These are phyloP conservation scores for Brevipalpus yothersi DNA, from an alignment of 1,140 invertebrate species.

Conservation along the genomic window DNA sequence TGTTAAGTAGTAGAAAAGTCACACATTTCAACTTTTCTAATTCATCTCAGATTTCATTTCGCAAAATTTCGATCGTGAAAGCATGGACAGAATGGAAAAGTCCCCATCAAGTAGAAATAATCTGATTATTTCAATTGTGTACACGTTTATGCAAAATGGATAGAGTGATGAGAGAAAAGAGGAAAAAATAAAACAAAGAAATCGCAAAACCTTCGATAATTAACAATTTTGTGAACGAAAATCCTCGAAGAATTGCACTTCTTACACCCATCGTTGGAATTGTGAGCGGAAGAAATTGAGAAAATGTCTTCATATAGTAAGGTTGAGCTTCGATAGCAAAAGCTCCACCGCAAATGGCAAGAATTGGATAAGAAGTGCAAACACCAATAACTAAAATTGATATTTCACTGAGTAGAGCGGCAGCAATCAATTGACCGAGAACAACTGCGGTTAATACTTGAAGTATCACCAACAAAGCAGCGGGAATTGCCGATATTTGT, in stretches of 20 bases:
- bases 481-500: background rate
- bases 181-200: too few species aligned
- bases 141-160: too few species aligned
- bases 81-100: too few species aligned
- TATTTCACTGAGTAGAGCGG: background rate
- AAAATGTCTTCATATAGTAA: constrained; percentile 45
- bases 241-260: constrained; percentile 28
- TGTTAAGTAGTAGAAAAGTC: too few species aligned
- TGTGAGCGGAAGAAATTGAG: constrained; percentile 58
- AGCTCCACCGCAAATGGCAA: constrained; percentile 39
- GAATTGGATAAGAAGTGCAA: background rate
- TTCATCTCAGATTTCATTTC: too few species aligned
- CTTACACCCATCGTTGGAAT: constrained; percentile 65
- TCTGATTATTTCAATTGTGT: too few species aligned
- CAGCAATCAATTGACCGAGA: background rate
- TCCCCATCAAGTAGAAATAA: too few species aligned
- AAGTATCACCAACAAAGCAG: background rate
- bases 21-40: too few species aligned
- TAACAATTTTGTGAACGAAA: too few species aligned
- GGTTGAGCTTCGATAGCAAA: constrained; percentile 89
- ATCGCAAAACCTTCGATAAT: too few species aligned
- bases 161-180: too few species aligned
- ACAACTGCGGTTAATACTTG: background rate
- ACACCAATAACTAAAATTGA: background rate
- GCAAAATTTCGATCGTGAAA: too few species aligned